phyloP scores from a whole-genome alignment of 2,797 vertebrate genomes.

The Acestrorhynchus altus region DNA sequence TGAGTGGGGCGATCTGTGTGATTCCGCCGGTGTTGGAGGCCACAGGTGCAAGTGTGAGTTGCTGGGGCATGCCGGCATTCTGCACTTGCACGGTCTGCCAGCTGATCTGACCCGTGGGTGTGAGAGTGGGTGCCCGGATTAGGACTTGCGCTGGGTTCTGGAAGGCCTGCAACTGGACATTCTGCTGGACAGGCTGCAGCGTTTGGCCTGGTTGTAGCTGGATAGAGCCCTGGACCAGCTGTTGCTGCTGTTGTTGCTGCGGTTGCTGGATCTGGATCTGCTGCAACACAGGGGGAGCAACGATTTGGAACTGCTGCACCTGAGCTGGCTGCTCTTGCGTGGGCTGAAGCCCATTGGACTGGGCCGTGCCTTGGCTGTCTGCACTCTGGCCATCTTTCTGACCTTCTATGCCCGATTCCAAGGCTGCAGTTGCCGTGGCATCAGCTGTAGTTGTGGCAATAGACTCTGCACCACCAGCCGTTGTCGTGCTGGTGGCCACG shows the following conservation, averaged over 20 bases:
- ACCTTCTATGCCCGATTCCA: slow-evolving; percentile 67
- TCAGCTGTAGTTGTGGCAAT: slow-evolving; percentile 82
- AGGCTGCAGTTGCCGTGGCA: slow-evolving; percentile 75
- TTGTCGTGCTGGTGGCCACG: slow-evolving; percentile 73
- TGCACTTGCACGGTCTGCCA: slow-evolving; percentile 98
- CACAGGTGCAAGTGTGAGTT: slow-evolving; percentile 92
- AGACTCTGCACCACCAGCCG: slow-evolving; percentile 80
- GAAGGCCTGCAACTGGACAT: slow-evolving; percentile 89
- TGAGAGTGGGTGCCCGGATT: slow-evolving; percentile 94
- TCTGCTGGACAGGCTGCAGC: slow-evolving; percentile 91
- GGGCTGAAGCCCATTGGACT: slow-evolving; percentile 91
- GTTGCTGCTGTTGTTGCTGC: slow-evolving; percentile 73
- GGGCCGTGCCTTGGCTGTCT: slow-evolving; percentile 81
- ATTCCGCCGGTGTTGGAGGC: slow-evolving; percentile 80
- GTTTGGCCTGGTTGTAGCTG: slow-evolving; percentile 95
- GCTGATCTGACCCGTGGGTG: slow-evolving; percentile 94
- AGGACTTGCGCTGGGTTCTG: slow-evolving; percentile 95
- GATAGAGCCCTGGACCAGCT: slow-evolving; percentile 70
- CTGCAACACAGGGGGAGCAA: slow-evolving; percentile 93
- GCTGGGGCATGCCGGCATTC: slow-evolving; percentile 90
- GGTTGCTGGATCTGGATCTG: slow-evolving; percentile 92
- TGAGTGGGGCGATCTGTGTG: slow-evolving; percentile 90
- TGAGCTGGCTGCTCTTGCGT: slow-evolving; percentile 83
- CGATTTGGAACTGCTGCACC: slow-evolving; percentile 95
- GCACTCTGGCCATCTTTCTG: slow-evolving; percentile 77